Conservation (phyloP, 2,888 invertebrate species). For the Drosophila formosana region DNA sequence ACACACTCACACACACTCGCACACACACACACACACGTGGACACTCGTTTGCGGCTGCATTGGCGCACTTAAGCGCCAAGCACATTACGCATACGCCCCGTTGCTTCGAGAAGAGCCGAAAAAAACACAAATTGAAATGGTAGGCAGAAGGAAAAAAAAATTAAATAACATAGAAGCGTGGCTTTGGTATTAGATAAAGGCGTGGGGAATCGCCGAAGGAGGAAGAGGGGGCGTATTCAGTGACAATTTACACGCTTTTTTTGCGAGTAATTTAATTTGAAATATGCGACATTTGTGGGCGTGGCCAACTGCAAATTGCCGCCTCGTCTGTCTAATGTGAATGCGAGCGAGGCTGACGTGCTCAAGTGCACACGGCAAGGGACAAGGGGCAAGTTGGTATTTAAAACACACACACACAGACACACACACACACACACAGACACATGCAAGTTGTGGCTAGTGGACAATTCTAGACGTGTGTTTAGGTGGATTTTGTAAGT, state of each 20-base stretch:
- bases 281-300: slow-evolving; percentile 63
- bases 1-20: slow-evolving; percentile 7
- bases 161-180: neutral
- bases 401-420: slow-evolving; percentile 15
- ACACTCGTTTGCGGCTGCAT: slow-evolving; percentile 42
- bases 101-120: slow-evolving; percentile 48
- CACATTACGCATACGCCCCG: slow-evolving; percentile 76
- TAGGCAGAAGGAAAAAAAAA: neutral
- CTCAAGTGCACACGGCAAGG: slow-evolving; percentile 17
- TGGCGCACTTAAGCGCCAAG: slow-evolving; percentile 69
- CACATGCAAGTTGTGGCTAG: slow-evolving; percentile 27
- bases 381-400: neutral
- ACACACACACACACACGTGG: slow-evolving; percentile 17
- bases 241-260: slow-evolving; percentile 81
- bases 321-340: slow-evolving; percentile 55
- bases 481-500: slow-evolving; percentile 56
- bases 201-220: neutral
- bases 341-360: slow-evolving; percentile 30
- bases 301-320: slow-evolving; percentile 43
- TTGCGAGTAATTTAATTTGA: slow-evolving; percentile 80
- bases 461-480: slow-evolving; percentile 14
- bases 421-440: slow-evolving; percentile 19
- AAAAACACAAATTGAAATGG: slow-evolving; percentile 1
- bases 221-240: slow-evolving; percentile 53
- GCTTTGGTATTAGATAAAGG: slow-evolving; percentile 51